phyloP scores from a whole-genome alignment of 2,797 vertebrate genomes.

The Mycteria americana region DNA sequence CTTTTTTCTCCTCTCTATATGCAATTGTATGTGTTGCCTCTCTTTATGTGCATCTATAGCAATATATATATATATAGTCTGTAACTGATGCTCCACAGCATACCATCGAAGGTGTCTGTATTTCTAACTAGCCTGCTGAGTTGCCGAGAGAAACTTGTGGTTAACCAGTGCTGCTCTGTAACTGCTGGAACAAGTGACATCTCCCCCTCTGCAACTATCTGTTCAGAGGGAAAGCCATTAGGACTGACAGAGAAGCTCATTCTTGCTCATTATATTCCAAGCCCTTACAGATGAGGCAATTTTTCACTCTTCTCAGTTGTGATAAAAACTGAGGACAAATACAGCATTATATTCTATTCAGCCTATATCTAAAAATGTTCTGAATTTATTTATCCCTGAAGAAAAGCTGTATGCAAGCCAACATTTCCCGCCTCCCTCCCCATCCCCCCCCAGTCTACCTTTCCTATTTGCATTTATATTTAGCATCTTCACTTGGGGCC shows the following conservation, averaged over 20 bases:
- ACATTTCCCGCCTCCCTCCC: not conserved
- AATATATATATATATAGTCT: not conserved
- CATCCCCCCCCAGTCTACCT: not conserved
- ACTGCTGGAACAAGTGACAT: not conserved
- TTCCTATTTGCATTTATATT: conserved; percentile 19
- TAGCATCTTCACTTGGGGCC: not conserved
- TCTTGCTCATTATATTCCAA: conserved; percentile 47
- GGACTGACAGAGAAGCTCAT: conserved; percentile 16
- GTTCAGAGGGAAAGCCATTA: conserved; percentile 22
- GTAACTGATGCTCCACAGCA: not conserved
- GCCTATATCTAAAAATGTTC: not conserved
- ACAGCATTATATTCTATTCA: conserved; percentile 22
- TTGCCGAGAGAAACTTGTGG: not conserved
- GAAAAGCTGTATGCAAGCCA: not conserved
- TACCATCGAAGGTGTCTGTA: not conserved
- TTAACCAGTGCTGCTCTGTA: not conserved
- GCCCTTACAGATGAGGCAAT: conserved; percentile 30
- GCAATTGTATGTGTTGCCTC: not conserved
- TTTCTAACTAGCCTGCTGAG: not conserved
- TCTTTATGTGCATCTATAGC: not conserved
- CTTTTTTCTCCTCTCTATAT: not conserved
- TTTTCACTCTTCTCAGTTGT: conserved; percentile 33
- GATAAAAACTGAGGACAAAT: conserved; percentile 52
- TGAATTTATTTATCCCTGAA: conserved; percentile 29
- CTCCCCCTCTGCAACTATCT: not conserved